phyloP scores from a whole-genome alignment of 2,888 invertebrate species.

The Chelonus formosanus region DNA sequence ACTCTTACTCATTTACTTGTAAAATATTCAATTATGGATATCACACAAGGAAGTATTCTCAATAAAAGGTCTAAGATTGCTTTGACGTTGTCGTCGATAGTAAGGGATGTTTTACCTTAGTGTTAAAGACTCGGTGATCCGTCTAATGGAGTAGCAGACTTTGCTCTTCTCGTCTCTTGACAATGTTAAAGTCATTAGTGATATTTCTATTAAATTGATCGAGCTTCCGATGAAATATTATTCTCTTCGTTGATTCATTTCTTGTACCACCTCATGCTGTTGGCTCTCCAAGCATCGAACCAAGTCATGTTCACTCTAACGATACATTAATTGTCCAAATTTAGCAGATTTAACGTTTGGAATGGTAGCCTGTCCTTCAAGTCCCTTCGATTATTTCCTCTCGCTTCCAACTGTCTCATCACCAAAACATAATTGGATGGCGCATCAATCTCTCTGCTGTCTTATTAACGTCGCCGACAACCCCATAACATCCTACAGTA shows the following conservation, averaged over 20 bases:
- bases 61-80: neutral
- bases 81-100: neutral
- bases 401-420: neutral
- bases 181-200: constrained; percentile 14
- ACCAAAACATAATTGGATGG: constrained; percentile 6
- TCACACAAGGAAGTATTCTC: neutral
- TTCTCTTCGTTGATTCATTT: constrained; percentile 9
- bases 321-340: constrained; percentile 29
- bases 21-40: neutral
- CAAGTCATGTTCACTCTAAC: constrained; percentile 12
- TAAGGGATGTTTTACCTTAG: neutral
- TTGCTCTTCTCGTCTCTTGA: neutral
- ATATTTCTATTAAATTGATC: constrained; percentile 13
- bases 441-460: constrained; percentile 10
- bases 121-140: constrained; percentile 1
- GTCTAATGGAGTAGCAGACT: constrained; percentile 2
- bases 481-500: neutral
- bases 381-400: constrained; percentile 8
- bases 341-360: constrained; percentile 3
- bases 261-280: neutral
- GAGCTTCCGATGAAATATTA: neutral
- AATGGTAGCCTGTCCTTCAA: constrained; percentile 7
- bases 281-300: too few relatives aligned
- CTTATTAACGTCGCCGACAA: constrained; percentile 2
- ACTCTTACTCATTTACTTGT: neutral